Base-by-base conservation (phyloP, 2,888 invertebrate genomes). In the Nomada hirtipes region DNA sequence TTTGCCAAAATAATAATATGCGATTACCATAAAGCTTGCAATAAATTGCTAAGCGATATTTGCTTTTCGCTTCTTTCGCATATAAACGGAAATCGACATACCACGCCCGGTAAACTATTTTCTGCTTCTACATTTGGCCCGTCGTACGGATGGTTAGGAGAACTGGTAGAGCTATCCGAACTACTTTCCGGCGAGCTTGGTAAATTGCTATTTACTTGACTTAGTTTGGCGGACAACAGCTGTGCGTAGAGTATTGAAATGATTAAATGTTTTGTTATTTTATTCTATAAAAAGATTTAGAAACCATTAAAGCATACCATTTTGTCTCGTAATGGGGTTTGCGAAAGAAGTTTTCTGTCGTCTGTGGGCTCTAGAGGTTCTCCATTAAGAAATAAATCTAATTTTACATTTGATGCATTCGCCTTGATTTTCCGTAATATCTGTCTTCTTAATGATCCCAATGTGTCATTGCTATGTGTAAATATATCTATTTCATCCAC, bases 381-480 rank as follows among this genome's bases (percentile, higher is more conserved):
- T 4, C 98, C 98, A 92, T 98, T 98, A 78, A 97, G 95, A 93
- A 97, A 98, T 87, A 99, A 95, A 93, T 99, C 98, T 89, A 98
- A 95, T 94, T 98, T 98, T 83, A 98, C 97, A 93, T 97, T 96
- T 15, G 95, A 93, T 70, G 96, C 95, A 65, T 95, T 96, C 0
- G 95, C 94, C 88, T 95, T 95, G 61, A 95, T 94, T 85, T 97
- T 95, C 89, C 96, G 95, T 91, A 97, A 95, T 90, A 98, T 96
- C 89, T 96, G 96, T 77, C 98, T 95, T 86, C 98, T 96, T 82
- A 99, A 95, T 52, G 98, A 97, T 72, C 97, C 97, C 88, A 99
- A 95, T 3, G 98, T 98, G 93, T 99, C 98, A 94, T 99, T 99
- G 79, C 97, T 97, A 94, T 99, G 99, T 61, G 98, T 98, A 92